Evolutionary conservation across 2,888 invertebrate species (phyloP), one percentile per base, ranked within the genome.

Genomic region (Cheilosia urbana): DNA sequence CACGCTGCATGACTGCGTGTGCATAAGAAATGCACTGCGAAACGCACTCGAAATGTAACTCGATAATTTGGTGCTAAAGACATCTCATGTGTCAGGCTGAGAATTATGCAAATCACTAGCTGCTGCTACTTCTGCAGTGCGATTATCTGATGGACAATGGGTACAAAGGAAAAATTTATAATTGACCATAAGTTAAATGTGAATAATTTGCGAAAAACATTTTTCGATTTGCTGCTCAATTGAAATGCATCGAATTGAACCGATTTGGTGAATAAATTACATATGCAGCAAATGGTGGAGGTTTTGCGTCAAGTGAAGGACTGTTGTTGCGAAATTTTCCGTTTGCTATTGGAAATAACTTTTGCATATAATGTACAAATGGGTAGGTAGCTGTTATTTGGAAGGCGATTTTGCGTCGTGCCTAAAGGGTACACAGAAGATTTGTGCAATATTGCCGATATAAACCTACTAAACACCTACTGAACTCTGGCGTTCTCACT

Each of bases 91-190:
- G 57, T 51, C 37, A 58, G 63, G 15, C 45, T 65, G 58, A 58
- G 71, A 80, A 71, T 84, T 84, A 84, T 84, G 84, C 80, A 84
- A 84, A 84, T 84, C 47, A 6, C 13, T 1, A 53, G 53, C 47
- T 62, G 65, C n/a, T 34, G 37, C 24, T 66, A 51, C 49, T 62
- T n/a, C 17, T 27, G 0, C 27, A 27, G 27, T 73, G 66, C 34
- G 62, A 27, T 71, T 83, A 63, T 53, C 53, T 62, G 62, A 66
- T 30, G 21, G 34, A 19, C 60, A 13, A 37, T 37, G 40, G 40
- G 21, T 4, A 63, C 13, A 19, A 19, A 21, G 1, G 13, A 21
- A 49, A 15, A 19, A 49, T 21, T 49, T 11, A n/a, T 27, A 55
- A 51, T 13, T 24, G 19, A 24, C 13, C 4, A 4, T 21, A 49